Conservation (phyloP, 2,113 vertebrate species). For the Periophthalmus modestus region DNA sequence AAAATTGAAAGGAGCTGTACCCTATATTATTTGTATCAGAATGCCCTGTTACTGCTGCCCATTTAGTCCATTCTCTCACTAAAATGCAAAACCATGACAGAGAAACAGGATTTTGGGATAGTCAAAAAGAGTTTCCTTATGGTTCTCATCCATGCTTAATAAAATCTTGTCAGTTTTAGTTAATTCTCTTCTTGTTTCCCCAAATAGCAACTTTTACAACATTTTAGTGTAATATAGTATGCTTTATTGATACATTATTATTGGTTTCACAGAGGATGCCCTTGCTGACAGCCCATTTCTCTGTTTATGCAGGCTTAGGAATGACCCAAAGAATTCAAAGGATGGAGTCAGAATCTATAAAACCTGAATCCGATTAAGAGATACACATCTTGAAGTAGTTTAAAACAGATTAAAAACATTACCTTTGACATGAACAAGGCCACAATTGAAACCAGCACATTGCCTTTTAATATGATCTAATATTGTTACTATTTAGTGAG, state of each 20-base stretch:
- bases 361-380: not conserved
- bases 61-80: too few species aligned
- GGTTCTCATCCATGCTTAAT: too few species aligned
- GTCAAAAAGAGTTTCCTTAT: too few species aligned
- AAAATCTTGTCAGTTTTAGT: too few species aligned
- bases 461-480: not conserved
- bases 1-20: too few species aligned
- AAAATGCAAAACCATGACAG: too few species aligned
- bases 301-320: not conserved
- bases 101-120: too few species aligned
- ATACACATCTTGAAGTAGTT: not conserved
- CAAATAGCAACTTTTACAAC: too few species aligned
- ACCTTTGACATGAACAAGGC: not conserved
- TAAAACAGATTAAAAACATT: not conserved
- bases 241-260: not conserved
- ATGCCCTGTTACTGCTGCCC: too few species aligned
- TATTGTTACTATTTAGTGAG: conserved; percentile 18
- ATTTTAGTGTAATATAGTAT: too few species aligned
- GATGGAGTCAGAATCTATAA: not conserved
- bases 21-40: too few species aligned
- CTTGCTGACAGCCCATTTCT: not conserved
- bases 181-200: too few species aligned
- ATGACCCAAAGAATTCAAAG: not conserved
- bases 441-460: not conserved
- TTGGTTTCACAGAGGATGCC: not conserved